Evolutionary conservation across 2,888 invertebrate species (phyloP).

Genomic region (Rhagonycha lutea): DNA sequence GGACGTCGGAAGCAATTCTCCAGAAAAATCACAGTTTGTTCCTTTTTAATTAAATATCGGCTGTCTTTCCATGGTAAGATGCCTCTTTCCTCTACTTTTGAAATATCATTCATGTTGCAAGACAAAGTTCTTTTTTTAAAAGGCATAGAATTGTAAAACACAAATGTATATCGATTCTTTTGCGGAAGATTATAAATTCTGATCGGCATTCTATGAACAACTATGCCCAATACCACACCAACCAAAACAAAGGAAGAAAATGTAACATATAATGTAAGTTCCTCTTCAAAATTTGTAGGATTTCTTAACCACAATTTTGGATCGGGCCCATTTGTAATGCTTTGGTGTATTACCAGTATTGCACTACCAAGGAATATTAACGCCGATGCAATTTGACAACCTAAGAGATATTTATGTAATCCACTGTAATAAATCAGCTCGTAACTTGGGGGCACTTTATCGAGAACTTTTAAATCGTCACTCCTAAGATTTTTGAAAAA

Average conservation of each 20-base stretch:
- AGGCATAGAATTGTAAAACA: slow-evolving; percentile 43
- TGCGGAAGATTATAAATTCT: slow-evolving; percentile 48
- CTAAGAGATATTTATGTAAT: slow-evolving; percentile 43
- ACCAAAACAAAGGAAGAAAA: slow-evolving; percentile 36
- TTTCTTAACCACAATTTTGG: neutral
- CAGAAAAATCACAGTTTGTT: slow-evolving; percentile 41
- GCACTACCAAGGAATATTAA: slow-evolving; percentile 32
- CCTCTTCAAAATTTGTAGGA: slow-evolving; percentile 34
- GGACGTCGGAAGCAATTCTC: slow-evolving; percentile 48
- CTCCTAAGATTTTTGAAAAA: slow-evolving; percentile 35
- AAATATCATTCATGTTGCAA: slow-evolving; percentile 41
- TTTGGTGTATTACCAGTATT: slow-evolving; percentile 8
- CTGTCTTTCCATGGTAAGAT: slow-evolving; percentile 44
- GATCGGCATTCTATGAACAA: slow-evolving; percentile 44
- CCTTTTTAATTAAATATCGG: slow-evolving; percentile 39
- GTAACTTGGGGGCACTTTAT: slow-evolving; percentile 47
- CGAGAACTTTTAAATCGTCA: slow-evolving; percentile 35
- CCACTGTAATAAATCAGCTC: slow-evolving; percentile 48
- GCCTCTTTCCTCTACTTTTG: slow-evolving; percentile 32
- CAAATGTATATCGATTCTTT: slow-evolving; percentile 43
- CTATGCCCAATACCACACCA: slow-evolving; percentile 33
- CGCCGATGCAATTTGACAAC: slow-evolving; percentile 40
- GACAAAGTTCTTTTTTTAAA: slow-evolving; percentile 32
- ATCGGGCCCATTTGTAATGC: neutral
- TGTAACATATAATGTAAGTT: slow-evolving; percentile 32